Evolutionary conservation across 2,113 vertebrate species (phyloP).

Genomic region (Steatornis caripensis): DNA sequence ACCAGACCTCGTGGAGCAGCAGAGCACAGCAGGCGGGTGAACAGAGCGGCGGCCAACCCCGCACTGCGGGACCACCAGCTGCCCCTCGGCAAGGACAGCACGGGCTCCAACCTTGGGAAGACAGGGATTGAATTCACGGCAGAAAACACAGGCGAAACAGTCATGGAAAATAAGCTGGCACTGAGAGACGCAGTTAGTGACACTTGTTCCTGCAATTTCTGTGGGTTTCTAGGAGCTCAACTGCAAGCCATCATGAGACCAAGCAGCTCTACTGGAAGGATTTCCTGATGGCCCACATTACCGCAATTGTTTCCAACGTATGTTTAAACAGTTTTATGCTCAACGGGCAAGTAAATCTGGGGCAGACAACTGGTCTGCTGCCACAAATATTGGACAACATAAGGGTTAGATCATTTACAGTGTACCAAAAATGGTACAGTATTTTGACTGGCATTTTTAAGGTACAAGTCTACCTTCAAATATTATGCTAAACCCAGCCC

Average conservation of each 20-base stretch:
- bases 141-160: not conserved
- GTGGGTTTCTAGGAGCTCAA: not conserved
- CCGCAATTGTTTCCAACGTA: not conserved
- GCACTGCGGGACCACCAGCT: accelerated
- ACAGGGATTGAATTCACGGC: not conserved
- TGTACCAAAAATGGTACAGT: not conserved
- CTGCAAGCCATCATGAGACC: not conserved
- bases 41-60: accelerated
- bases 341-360: not conserved
- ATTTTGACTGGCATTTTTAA: not conserved
- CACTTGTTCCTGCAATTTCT: not conserved
- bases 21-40: accelerated
- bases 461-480: not conserved
- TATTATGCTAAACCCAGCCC: not conserved
- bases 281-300: not conserved
- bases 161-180: accelerated
- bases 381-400: not conserved
- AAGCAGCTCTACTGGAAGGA: not conserved
- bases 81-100: not conserved
- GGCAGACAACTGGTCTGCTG: not conserved
- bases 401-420: not conserved
- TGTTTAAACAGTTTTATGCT: not conserved
- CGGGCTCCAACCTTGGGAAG: accelerated
- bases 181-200: not conserved
- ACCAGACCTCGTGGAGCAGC: not conserved